Evolutionary conservation across 2,113 vertebrate genomes (phyloP).

Genomic region (Calyptomena viridis): DNA sequence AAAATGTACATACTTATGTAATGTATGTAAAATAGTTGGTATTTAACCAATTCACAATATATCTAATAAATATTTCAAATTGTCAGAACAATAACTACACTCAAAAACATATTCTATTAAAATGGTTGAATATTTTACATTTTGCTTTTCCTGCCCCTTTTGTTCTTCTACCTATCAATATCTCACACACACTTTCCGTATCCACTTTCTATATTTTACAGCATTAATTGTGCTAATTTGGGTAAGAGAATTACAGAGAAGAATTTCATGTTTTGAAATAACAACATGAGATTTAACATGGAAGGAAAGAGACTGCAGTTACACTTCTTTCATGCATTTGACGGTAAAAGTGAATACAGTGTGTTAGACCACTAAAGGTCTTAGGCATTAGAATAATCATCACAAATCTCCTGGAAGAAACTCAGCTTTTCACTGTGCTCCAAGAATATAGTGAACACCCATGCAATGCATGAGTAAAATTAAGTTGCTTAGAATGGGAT

Average conservation of each 20-base stretch:
- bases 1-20: background rate
- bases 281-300: background rate
- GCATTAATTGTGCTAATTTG: background rate
- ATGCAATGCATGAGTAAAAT: background rate
- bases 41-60: background rate
- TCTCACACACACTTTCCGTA: background rate
- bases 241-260: background rate
- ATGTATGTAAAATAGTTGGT: accelerated
- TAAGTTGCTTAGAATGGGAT: accelerated
- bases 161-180: background rate
- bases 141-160: background rate
- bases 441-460: background rate
- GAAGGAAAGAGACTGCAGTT: background rate
- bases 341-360: background rate
- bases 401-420: background rate
- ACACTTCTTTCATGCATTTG: background rate
- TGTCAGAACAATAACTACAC: background rate
- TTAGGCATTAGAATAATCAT: background rate
- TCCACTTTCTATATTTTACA: background rate
- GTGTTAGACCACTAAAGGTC: background rate
- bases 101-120: background rate
- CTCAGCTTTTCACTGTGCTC: background rate
- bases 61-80: background rate
- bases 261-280: background rate
- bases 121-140: background rate